These are phyloP conservation scores for Amphipyra berbera DNA, from an alignment of 2,888 invertebrate genomes.

Conservation along the genomic window DNA sequence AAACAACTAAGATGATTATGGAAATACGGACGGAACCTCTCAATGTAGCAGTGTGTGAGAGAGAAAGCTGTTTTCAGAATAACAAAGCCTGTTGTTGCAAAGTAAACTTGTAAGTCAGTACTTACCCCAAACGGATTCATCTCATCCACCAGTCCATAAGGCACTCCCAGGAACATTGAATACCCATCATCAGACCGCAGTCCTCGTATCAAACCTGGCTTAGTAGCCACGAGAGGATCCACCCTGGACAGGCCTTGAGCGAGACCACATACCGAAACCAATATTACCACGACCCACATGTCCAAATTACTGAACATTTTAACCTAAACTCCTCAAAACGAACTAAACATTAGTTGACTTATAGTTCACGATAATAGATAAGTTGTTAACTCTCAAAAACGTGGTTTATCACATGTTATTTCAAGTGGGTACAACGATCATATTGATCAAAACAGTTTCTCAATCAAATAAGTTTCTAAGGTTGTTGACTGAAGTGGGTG, in stretches of 20 bases:
- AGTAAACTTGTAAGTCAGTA: not conserved
- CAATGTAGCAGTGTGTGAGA: no score
- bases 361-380: not conserved
- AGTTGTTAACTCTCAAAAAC: not conserved
- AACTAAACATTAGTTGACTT: not conserved
- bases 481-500: not conserved
- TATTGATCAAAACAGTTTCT: not conserved
- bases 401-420: not conserved
- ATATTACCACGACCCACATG: constrained; percentile 4
- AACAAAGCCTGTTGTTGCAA: not conserved
- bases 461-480: no score
- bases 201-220: constrained; percentile 51
- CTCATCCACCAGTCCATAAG: constrained; percentile 54
- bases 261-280: constrained; percentile 8
- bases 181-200: constrained; percentile 47
- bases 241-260: constrained; percentile 22
- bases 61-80: no score
- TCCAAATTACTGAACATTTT: not conserved
- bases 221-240: constrained; percentile 48
- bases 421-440: constrained; percentile 9
- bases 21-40: no score
- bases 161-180: constrained; percentile 56
- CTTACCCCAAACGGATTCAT: constrained; percentile 56
- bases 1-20: no score
- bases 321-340: not conserved